These are phyloP conservation scores for Trichogramma dendrolimi DNA, from an alignment of 2,888 invertebrate genomes.

Conservation along the genomic window DNA sequence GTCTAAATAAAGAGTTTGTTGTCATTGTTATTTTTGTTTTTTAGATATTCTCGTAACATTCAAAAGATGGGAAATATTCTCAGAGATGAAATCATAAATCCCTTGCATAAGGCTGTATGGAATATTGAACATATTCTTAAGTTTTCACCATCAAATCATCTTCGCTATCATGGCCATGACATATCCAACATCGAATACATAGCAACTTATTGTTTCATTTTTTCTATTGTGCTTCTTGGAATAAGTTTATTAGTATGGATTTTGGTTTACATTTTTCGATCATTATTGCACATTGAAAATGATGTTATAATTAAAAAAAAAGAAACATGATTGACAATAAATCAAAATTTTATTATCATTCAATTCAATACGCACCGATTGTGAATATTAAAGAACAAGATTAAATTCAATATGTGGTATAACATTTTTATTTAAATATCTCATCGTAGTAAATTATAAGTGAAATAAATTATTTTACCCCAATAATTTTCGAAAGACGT, in stretches of 20 bases:
- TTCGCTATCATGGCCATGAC: slow-evolving; percentile 41
- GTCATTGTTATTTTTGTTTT: slow-evolving; percentile 4
- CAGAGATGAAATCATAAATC: slow-evolving; percentile 41
- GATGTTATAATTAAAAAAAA: too few species aligned
- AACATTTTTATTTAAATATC: too few species aligned
- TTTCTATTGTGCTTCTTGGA: neutral
- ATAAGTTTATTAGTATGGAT: neutral
- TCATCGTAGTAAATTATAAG: too few species aligned
- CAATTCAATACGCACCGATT: too few species aligned
- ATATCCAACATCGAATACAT: slow-evolving; percentile 40
- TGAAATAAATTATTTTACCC: too few species aligned
- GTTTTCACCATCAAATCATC: slow-evolving; percentile 42
- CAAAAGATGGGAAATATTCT: slow-evolving; percentile 36
- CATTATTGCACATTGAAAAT: too few species aligned
- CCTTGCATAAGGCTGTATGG: slow-evolving; percentile 44
- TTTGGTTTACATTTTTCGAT: neutral
- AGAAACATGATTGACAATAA: too few species aligned
- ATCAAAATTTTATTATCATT: too few species aligned
- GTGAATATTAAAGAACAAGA: too few species aligned
- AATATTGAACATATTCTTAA: slow-evolving; percentile 45
- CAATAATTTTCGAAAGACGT: too few species aligned
- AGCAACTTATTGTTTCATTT: slow-evolving; percentile 20
- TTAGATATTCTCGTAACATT: slow-evolving; percentile 38
- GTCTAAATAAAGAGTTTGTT: neutral
- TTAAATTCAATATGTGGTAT: too few species aligned